Evolutionary conservation across 1,140 invertebrate species (phyloP), one percentile per base, ranked within the genome.

Genomic region (Campoletis sonorensis): DNA sequence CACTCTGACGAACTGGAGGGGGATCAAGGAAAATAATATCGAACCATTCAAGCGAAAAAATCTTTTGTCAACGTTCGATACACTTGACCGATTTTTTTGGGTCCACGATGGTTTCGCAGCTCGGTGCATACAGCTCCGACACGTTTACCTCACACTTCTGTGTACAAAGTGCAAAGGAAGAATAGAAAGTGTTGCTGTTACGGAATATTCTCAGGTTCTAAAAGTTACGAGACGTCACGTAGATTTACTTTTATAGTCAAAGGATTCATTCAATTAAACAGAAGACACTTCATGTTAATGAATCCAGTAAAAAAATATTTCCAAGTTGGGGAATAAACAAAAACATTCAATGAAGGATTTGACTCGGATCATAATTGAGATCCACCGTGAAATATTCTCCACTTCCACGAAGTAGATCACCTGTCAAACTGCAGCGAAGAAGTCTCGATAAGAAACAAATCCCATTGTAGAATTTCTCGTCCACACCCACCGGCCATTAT

Each of bases 1-100:
- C 45, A 71, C 54, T 54, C 33, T 27, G 79, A 51, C 0, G 51
- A 70, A 49, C 54, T 58, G 15, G 30, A 73, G 27, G 80, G 68
- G 64, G 82, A 82, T 72, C 79, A 83, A 81, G 76, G 82, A 83
- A 87, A 85, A 86, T 87, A 83, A 86, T 87, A 86, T 83, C 85
- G 81, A 82, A 81, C 84, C 83, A 49, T 45, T 77, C 86, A 79
- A 85, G 85, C 72, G 87, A 82, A 86, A 88, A 85, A 79, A 79
- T 75, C 84, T 82, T 82, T 85, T 88, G 80, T 81, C 83, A 76
- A 68, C 82, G 83, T 54, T 79, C 75, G 82, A 85, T 86, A 81
- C 85, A 84, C 85, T 85, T 84, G 83, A 87, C 79, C 82, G 85
- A 84, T 82, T 87, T 87, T 84, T 86, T 71, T 67, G 15, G 23